Base-by-base conservation (phyloP, 2,888 invertebrate genomes). In the Mycalesis mineus region DNA sequence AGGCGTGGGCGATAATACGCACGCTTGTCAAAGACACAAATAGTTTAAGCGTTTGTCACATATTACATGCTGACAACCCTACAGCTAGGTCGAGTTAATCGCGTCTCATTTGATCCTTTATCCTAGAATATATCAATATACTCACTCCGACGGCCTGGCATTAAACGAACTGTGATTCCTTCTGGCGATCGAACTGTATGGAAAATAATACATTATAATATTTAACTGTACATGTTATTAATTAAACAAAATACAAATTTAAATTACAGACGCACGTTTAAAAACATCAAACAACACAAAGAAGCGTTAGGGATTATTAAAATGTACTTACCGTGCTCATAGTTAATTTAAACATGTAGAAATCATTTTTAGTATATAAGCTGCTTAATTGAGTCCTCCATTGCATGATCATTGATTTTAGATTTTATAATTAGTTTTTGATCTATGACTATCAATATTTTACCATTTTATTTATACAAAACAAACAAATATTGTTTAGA, bases 61-160 rank as follows among this genome's bases (percentile, higher is more conserved):
- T n/a, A n/a, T n/a, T n/a, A n/a, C n/a, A n/a, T 33, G 7, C 5
- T 6, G 11, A 42, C 11, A 42, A 22, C 7, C 8, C 17, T 42
- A 15, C 15, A 15, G 42, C 15, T 17, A 22, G 15, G 11, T 22
- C 22, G 7, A 22, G 4, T 1, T 5, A 2, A 17, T 22, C n/a
- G n/a, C n/a, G n/a, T 22, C 22, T 5, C 5, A 22, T 44, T 7
- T 44, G 28, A n/a, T n/a, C 49, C 11, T 36, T 39, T 57, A 49
- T 45, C 54, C 52, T 56, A 60, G 65, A 77, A 73, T 61, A 77
- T 74, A 61, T 72, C 70, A 47, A 76, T 72, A 68, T 78, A 88
- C 90, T 90, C 81, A 90, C 90, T 90, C 68, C 89, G 88, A 64
- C 90, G 84, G 60, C 90, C 89, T 45, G 90, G 90, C 82, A 88